phyloP scores from a whole-genome alignment of 2,113 vertebrate species.

The Numenius arquata region DNA sequence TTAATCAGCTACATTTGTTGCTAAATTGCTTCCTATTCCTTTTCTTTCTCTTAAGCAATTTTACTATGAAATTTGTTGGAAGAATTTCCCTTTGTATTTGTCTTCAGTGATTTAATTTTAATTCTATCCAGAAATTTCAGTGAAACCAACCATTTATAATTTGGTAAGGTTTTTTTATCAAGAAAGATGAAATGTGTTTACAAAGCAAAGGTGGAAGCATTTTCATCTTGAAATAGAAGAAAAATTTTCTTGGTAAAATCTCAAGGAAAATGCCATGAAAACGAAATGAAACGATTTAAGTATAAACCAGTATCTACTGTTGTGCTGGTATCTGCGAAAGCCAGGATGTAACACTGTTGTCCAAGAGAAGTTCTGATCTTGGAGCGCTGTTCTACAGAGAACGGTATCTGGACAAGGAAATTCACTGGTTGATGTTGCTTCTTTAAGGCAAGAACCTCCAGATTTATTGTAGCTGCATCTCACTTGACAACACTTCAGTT shows the following conservation, averaged over 20 bases:
- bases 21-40: neutral
- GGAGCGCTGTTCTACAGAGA: neutral
- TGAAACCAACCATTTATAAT: neutral
- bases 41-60: neutral
- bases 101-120: neutral
- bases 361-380: neutral
- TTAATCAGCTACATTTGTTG: neutral
- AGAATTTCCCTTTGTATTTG: neutral
- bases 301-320: neutral
- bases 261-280: neutral
- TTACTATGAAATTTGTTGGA: neutral
- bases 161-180: neutral
- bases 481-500: neutral
- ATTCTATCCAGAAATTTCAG: neutral
- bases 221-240: neutral
- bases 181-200: neutral
- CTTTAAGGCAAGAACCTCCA: neutral
- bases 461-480: neutral
- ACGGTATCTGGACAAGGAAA: neutral
- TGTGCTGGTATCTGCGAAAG: neutral
- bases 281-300: neutral
- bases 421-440: neutral
- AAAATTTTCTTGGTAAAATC: neutral
- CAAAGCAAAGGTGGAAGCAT: neutral
- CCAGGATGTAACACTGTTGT: neutral